Conservation (phyloP, 2,797 vertebrate genomes). For the Myotis findleyi region DNA sequence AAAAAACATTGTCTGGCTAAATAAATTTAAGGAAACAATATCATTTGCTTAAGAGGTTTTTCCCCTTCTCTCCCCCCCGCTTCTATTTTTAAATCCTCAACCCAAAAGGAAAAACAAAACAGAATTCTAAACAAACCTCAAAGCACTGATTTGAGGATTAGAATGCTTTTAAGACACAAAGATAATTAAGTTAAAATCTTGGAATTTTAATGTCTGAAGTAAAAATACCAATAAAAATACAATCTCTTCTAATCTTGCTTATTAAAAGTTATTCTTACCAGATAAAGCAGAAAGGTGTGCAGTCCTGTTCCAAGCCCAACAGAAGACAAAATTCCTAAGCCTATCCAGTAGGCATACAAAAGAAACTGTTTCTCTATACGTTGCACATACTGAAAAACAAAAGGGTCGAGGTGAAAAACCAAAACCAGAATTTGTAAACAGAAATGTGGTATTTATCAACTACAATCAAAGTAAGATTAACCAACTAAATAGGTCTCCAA, state of each 20-base stretch:
- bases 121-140: conserved; percentile 44
- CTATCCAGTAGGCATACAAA: conserved; percentile 99
- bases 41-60: background rate
- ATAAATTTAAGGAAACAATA: conserved; percentile 59
- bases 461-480: conserved; percentile 16
- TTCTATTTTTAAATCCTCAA: conserved; percentile 25
- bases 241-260: conserved; percentile 1
- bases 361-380: conserved; percentile 96
- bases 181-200: conserved; percentile 34
- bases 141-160: background rate
- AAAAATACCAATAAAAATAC: conserved; percentile 57
- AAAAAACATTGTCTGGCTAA: conserved; percentile 76
- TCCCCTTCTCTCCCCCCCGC: too few relatives aligned
- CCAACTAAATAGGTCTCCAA: conserved; percentile 17
- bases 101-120: conserved; percentile 35
- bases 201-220: conserved; percentile 53
- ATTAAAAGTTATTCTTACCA: conserved; percentile 91
- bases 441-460: background rate
- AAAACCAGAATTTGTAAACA: background rate
- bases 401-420: conserved; percentile 4
- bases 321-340: conserved; percentile 95
- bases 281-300: conserved; percentile 97
- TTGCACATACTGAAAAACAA: conserved; percentile 91
- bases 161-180: conserved; percentile 40
- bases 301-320: conserved; percentile 98